These are phyloP conservation scores for Ecliptopera silaceata DNA, from an alignment of 2,888 invertebrate genomes.

Conservation along the genomic window DNA sequence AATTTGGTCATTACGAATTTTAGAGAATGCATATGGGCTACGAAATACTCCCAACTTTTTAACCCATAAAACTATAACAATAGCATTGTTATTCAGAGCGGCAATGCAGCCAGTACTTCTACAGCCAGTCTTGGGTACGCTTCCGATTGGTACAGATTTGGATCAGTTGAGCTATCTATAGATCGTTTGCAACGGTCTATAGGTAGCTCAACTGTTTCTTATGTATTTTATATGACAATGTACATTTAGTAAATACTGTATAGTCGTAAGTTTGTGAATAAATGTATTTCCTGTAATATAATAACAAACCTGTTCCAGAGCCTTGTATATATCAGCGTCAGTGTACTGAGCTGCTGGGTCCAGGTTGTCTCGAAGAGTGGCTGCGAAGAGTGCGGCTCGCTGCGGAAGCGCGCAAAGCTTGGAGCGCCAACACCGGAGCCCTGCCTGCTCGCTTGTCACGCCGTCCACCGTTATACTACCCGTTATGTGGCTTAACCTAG, in stretches of 20 bases:
- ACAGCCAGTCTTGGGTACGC: no score
- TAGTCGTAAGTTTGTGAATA: no score
- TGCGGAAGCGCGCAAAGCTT: slow-evolving; percentile 86
- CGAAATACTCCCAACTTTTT: neutral
- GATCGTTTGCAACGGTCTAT: no score
- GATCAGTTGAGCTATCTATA: no score
- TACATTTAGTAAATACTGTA: no score
- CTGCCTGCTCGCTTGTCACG: slow-evolving; percentile 61
- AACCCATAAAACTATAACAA: no score
- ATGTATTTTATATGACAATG: no score
- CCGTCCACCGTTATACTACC: slow-evolving; percentile 77
- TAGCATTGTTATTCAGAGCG: no score
- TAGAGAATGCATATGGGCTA: neutral
- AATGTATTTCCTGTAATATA: no score
- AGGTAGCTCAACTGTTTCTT: no score
- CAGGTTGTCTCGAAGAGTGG: slow-evolving; percentile 89
- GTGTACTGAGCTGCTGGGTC: slow-evolving; percentile 87
- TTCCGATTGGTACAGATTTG: no score
- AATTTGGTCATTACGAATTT: slow-evolving; percentile 45
- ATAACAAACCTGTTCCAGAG: slow-evolving; percentile 84
- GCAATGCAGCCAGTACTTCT: no score
- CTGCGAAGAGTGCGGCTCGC: slow-evolving; percentile 89
- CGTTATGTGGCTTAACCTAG: slow-evolving; percentile 68
- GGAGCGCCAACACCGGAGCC: slow-evolving; percentile 80
- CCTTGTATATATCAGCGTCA: slow-evolving; percentile 87